These are phyloP conservation scores for Paralvinella palmiformis DNA, from an alignment of 1,140 invertebrate species.

Conservation along the genomic window DNA sequence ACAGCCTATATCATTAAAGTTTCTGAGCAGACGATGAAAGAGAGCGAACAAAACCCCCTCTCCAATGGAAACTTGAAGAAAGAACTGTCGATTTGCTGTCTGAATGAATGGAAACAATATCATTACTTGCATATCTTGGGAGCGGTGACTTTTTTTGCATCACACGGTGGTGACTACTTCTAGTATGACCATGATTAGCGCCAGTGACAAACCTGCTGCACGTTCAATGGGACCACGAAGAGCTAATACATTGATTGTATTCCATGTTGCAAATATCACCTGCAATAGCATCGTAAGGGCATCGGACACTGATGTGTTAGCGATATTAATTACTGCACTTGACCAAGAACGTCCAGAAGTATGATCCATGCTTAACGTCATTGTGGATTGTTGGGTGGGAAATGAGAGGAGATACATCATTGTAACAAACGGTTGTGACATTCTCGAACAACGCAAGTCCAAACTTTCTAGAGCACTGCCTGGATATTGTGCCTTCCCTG, in stretches of 20 bases:
- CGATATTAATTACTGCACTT: neutral
- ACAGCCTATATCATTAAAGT: neutral
- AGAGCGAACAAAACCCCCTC: neutral
- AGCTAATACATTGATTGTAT: neutral
- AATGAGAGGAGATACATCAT: neutral
- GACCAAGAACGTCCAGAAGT: neutral
- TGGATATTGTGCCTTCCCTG: neutral
- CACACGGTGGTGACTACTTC: neutral
- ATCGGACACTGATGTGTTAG: neutral
- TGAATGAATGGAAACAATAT: neutral
- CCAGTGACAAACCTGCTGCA: neutral
- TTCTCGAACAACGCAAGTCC: neutral
- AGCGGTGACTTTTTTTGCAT: neutral
- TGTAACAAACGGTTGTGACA: neutral
- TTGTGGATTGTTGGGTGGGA: neutral
- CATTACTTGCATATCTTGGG: neutral
- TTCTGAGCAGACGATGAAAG: neutral
- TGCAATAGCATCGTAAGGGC: neutral
- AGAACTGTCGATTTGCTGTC: neutral
- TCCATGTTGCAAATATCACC: neutral
- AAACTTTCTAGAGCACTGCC: neutral
- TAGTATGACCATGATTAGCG: neutral
- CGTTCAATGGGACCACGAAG: neutral
- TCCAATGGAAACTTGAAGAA: neutral
- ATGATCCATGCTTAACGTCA: neutral